Percentiles rank a stretch among this genome's conserved stretches.
phyloP scores from a whole-genome alignment of 2,113 vertebrate genomes.

The Apistogramma diplotaenia region DNA sequence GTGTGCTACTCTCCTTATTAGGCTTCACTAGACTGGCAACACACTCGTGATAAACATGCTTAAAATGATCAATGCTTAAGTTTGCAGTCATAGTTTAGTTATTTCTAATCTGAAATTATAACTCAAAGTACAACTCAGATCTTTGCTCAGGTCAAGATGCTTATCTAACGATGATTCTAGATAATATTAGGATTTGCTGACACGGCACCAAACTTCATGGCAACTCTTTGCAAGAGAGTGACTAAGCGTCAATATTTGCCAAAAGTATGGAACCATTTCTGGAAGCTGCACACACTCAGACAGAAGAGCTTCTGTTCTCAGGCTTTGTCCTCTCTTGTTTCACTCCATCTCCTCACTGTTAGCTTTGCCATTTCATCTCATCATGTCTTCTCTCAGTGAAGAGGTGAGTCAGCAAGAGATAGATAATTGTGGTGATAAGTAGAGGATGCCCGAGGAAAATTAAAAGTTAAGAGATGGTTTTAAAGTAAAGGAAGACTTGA shows the following conservation, averaged over 20 bases:
- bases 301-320: constrained; percentile 11
- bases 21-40: too few relatives aligned
- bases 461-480: constrained; percentile 9
- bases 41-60: too few relatives aligned
- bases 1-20: too few relatives aligned
- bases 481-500: background rate
- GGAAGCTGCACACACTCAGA: background rate
- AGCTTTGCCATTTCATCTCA: constrained; percentile 22
- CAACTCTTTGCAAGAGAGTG: background rate
- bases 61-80: too few relatives aligned
- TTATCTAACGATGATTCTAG: background rate
- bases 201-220: background rate
- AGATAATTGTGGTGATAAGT: constrained; percentile 52
- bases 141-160: background rate
- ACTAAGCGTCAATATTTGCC: background rate
- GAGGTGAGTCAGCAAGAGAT: constrained; percentile 57
- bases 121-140: background rate
- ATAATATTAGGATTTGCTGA: background rate
- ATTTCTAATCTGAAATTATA: background rate
- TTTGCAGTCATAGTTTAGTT: background rate
- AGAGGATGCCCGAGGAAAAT: constrained; percentile 3
- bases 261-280: background rate
- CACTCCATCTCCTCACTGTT: constrained; percentile 17
- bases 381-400: constrained; percentile 14
- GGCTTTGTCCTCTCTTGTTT: constrained; percentile 1